Evolutionary conservation across 2,113 vertebrate genomes (phyloP).

Genomic region (Phrynocephalus versicolor): DNA sequence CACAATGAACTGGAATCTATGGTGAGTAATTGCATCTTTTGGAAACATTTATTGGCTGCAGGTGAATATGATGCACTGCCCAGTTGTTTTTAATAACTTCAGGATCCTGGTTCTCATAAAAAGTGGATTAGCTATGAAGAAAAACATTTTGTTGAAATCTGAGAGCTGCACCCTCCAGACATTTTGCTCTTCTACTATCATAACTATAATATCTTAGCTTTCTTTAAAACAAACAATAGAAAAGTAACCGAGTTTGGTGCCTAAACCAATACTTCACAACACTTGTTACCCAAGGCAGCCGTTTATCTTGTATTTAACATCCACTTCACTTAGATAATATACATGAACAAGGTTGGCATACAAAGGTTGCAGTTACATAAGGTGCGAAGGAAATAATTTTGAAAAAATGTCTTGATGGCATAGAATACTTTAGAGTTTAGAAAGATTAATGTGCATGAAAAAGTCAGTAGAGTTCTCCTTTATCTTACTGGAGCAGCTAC

Average conservation of each 20-base stretch:
- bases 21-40: conserved; percentile 3
- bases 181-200: neutral
- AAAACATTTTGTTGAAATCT: neutral
- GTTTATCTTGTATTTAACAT: conserved; percentile 21
- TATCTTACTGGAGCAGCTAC: conserved; percentile 1
- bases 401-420: conserved; percentile 27
- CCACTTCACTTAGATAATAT: conserved; percentile 11
- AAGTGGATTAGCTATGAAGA: neutral
- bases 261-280: neutral
- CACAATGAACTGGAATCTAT: neutral
- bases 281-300: conserved; percentile 8
- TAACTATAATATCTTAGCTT: neutral
- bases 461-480: conserved; percentile 6
- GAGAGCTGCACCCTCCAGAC: neutral
- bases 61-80: neutral
- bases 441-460: conserved; percentile 17
- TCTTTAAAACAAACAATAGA: neutral
- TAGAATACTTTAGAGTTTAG: neutral
- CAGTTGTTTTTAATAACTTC: conserved; percentile 17
- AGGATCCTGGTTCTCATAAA: conserved; percentile 21
- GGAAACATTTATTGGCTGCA: neutral
- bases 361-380: conserved; percentile 29
- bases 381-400: conserved; percentile 31
- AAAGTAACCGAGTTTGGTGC: neutral
- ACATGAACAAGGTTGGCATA: conserved; percentile 17